Evolutionary conservation across 2,113 vertebrate species (phyloP), one percentile per base, ranked within the genome.

Genomic region (Thalassoma bifasciatum): DNA sequence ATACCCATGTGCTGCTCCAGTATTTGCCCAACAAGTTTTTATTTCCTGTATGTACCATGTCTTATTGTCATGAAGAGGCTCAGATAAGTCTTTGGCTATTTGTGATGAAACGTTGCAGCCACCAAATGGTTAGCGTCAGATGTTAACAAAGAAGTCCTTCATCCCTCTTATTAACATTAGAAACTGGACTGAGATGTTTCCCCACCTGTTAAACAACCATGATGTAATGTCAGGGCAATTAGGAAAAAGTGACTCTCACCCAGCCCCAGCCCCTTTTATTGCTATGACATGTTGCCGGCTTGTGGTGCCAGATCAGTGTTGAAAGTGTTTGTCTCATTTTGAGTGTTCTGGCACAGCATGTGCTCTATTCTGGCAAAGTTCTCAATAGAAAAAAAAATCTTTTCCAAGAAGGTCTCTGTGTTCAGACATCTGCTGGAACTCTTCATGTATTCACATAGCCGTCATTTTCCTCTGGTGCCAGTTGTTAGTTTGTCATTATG

Each of bases 161-260:
- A 86, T 75, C 63, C 26, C 36, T 22, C 53, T 56, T 26, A 56
- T 77, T 59, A 24, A 68, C 46, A 58, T 9, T 40, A 76, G 54
- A 58, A 24, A 57, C 66, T 23, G 67, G 51, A 67, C 47, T 76
- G 61, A 64, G 59, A 69, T 23, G 60, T 76, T 72, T 52, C 85
- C 77, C 84, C 81, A 92, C 87, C 90, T 90, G 90, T 82, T 87
- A 72, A 58, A 73, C 77, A 85, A 87, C 62, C 66, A 80, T 88
- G 88, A 91, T 75, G 82, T 88, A 82, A 86, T 81, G 67, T 68
- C 63, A 51, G 54, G 34, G 56, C 57, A 66, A 64, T 80, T 72
- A 65, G 88, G 85, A 90, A 91, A 90, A 84, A 88, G 73, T 86
- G 75, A 89, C 58, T 83, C 70, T 14, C 1, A 24, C 67, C 69